Evolutionary conservation across 2,888 invertebrate genomes (phyloP).

Genomic region (Rhimphoctona megacephalus): DNA sequence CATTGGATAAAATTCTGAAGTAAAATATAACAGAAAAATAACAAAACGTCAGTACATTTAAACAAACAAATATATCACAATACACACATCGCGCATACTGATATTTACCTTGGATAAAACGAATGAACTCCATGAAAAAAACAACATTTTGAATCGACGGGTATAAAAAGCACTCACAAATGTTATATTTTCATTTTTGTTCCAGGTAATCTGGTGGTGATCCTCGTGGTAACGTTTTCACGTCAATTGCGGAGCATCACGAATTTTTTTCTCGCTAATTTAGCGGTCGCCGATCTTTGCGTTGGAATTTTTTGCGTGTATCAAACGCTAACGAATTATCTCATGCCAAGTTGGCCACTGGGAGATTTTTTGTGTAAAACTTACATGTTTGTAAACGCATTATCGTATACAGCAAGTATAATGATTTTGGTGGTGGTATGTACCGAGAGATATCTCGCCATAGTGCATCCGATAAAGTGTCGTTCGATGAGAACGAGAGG

Average conservation of each 20-base stretch:
- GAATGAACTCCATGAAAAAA: neutral
- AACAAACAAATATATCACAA: too few relatives aligned
- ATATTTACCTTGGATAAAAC: neutral
- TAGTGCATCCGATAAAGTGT: constrained; percentile 93
- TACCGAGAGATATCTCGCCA: constrained; percentile 94
- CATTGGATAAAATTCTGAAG: neutral
- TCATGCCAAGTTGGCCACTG: constrained; percentile 92
- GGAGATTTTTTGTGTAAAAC: constrained; percentile 95
- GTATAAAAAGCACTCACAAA: neutral
- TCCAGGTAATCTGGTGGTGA: constrained; percentile 93
- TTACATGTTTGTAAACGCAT: constrained; percentile 95
- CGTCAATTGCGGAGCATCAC: constrained; percentile 94
- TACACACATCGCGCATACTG: neutral
- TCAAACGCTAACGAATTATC: constrained; percentile 94
- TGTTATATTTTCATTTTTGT: constrained; percentile 20
- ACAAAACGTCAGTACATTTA: neutral
- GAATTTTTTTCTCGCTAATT: constrained; percentile 96
- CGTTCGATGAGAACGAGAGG: constrained; percentile 93
- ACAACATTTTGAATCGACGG: neutral
- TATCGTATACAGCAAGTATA: constrained; percentile 96
- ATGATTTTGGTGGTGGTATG: constrained; percentile 95
- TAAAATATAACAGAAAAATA: neutral
- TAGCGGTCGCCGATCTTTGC: constrained; percentile 95
- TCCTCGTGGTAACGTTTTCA: constrained; percentile 93
- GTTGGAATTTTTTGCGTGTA: constrained; percentile 97